Base-by-base conservation (phyloP, 1,140 invertebrate genomes). In the Aphis gossypii region DNA sequence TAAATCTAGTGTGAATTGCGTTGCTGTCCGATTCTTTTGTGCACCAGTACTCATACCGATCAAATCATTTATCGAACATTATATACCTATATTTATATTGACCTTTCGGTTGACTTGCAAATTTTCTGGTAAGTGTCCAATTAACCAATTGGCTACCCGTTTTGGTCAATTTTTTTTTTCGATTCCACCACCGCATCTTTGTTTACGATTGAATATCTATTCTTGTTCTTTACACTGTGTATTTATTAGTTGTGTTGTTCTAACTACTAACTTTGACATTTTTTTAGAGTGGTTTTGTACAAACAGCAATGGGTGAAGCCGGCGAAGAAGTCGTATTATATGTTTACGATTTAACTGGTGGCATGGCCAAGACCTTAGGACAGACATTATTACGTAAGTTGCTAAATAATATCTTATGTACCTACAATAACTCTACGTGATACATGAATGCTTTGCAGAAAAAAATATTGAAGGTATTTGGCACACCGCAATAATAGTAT, bases 401-500 rank as follows among this genome's bases (percentile, higher is more conserved):
- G 30, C 30, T 18, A n/a, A 0, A 76, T 93, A 60, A 54, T 38
- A 82, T 20, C 46, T 46, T 11, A 46, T 11, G 5, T 46, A 46
- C 11, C 23, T 30, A 41, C 35, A 44, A 23, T 20, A 4, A 60
- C 23, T 48, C 30, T 30, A 76, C 30, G 2, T 21, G 46, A 1
- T 20, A 84, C 21, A n/a, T 35, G 56, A 56, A 48, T 48, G 51
- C 9, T 83, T 83, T 83, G 48, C 94, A 97, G 97, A 97, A n/a
- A 96, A 96, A 95, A 96, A 97, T 94, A 95, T 98, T 94, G 97
- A 98, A 94, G 98, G 97, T 89, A 97, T 98, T 95, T 98, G 98
- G 98, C 98, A 98, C 95, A 98, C 98, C 2, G 96, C 97, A 5
- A 96, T 98, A 88, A 98, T 99, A 90, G 97, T 97, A 8, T 99